These are phyloP conservation scores for Epistrophe eligans DNA, from an alignment of 2,888 invertebrate species.

Conservation along the genomic window DNA sequence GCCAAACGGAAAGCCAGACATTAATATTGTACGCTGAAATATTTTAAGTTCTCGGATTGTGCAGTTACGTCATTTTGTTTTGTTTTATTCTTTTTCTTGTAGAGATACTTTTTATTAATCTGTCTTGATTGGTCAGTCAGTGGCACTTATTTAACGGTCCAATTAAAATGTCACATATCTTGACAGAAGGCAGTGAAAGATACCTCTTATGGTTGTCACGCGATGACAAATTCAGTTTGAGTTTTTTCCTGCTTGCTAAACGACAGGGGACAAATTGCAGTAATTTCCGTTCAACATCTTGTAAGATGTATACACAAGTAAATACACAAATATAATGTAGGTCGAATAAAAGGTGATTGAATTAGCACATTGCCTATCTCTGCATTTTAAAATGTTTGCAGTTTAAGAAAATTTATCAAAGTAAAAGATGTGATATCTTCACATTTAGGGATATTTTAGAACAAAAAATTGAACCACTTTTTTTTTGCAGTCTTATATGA, in stretches of 20 bases:
- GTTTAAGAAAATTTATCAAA: no score
- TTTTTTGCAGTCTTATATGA: no score
- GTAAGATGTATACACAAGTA: not conserved
- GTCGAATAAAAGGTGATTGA: no score
- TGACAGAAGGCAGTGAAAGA: slow-evolving; percentile 38
- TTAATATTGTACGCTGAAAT: slow-evolving; percentile 42
- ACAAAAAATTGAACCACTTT: no score
- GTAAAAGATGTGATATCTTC: no score
- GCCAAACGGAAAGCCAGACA: slow-evolving; percentile 52
- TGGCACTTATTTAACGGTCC: slow-evolving; percentile 33
- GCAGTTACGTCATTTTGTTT: slow-evolving; percentile 31
- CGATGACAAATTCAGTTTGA: slow-evolving; percentile 18
- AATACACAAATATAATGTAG: not conserved
- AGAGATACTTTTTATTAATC: slow-evolving; percentile 12
- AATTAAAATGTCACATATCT: slow-evolving; percentile 54
- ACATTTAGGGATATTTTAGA: no score
- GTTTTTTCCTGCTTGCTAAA: not conserved
- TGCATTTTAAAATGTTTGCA: no score
- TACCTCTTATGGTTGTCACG: slow-evolving; percentile 40
- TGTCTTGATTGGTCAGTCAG: not conserved
- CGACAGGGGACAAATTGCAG: slow-evolving; percentile 30
- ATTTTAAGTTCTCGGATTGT: slow-evolving; percentile 8
- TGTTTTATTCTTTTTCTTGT: slow-evolving; percentile 32
- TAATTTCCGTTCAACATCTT: slow-evolving; percentile 39
- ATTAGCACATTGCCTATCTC: no score